A percentile compares a stretch with the other conserved stretches of the same genome.
Evolutionary conservation across 2,888 invertebrate genomes (phyloP).

Genomic region (Leptodirus hochenwartii): DNA sequence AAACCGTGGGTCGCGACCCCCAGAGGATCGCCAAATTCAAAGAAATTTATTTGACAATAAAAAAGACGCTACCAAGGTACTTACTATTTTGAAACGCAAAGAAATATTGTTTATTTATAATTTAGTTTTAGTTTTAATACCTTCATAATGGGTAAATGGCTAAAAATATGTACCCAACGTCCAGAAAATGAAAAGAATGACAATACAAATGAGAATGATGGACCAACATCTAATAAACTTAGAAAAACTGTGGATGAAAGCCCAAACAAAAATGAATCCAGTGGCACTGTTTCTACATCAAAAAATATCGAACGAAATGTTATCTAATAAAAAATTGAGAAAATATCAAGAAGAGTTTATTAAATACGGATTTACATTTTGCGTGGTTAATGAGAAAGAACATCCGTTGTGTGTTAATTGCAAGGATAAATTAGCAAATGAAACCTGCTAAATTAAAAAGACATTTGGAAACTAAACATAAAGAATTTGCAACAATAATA

Average conservation of each 20-base stretch:
- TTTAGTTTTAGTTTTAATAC: no score
- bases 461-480: no score
- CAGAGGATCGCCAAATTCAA: no score
- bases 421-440: constrained; percentile 5
- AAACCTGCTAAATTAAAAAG: constrained; percentile 8
- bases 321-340: constrained; percentile 6
- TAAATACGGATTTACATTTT: constrained; percentile 8
- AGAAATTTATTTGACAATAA: constrained; percentile 4
- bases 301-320: not conserved
- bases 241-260: no score
- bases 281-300: constrained; percentile 7
- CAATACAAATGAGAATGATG: no score
- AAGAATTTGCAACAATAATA: constrained; percentile 6
- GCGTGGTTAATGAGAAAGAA: constrained; percentile 6
- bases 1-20: no score
- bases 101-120: no score
- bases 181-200: no score
- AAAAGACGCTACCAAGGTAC: constrained; percentile 1
- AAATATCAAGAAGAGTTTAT: constrained; percentile 8
- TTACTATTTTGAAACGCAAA: constrained; percentile 3
- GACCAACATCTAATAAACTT: constrained; percentile 4
- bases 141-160: no score
- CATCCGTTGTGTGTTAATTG: constrained; percentile 7
- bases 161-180: no score
- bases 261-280: constrained; percentile 6